Evolutionary conservation across 2,888 invertebrate species (phyloP).

Genomic region (Drosophila antonietae): DNA sequence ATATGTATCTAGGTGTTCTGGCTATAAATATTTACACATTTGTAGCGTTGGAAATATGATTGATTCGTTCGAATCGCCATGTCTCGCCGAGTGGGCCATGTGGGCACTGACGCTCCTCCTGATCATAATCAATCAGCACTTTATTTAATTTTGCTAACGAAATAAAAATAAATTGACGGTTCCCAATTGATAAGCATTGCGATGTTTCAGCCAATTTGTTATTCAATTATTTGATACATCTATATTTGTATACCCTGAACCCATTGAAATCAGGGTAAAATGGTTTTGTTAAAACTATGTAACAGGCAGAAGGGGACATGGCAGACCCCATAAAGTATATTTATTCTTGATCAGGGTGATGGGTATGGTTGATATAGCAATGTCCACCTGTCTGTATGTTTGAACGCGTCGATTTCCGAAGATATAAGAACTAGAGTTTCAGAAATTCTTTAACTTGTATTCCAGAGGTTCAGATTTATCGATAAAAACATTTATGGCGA

Average conservation of each 20-base stretch:
- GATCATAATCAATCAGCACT: slow-evolving; percentile 63
- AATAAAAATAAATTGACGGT: slow-evolving; percentile 65
- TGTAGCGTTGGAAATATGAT: slow-evolving; percentile 53
- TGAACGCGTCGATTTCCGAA: no score
- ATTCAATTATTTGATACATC: slow-evolving; percentile 51
- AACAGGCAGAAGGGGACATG: no score
- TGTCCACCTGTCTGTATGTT: no score
- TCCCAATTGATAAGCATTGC: slow-evolving; percentile 52
- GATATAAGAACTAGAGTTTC: no score
- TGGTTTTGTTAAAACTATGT: no score
- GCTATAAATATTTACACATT: slow-evolving; percentile 16
- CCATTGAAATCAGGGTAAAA: no score
- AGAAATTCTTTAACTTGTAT: no score
- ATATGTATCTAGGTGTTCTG: not conserved
- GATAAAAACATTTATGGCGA: no score
- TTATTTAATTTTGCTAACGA: slow-evolving; percentile 45
- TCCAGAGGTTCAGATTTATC: no score
- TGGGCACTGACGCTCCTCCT: slow-evolving; percentile 36
- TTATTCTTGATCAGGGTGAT: no score
- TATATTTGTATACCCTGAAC: not conserved
- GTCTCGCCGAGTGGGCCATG: slow-evolving; percentile 7
- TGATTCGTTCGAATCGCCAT: slow-evolving; percentile 56
- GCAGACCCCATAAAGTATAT: no score
- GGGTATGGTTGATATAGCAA: no score
- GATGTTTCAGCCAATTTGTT: slow-evolving; percentile 66